phyloP scores from a whole-genome alignment of 2,113 vertebrate genomes.

The Peromyscus californicus region DNA sequence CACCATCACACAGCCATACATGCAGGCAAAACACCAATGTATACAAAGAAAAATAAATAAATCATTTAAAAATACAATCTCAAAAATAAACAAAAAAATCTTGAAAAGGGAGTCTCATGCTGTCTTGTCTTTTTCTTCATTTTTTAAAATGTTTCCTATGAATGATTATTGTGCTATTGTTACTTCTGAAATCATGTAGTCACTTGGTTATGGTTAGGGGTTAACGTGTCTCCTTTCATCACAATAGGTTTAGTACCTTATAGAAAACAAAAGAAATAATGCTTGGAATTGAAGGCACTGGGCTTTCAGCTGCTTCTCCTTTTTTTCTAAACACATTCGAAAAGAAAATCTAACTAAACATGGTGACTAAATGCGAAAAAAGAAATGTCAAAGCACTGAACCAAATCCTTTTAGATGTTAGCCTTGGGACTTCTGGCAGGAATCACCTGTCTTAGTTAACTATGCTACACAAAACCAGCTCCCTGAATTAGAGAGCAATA shows the following conservation, averaged over 20 bases:
- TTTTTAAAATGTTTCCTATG: not conserved
- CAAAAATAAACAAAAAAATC: not conserved
- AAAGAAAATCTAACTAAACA: not conserved
- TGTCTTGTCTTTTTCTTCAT: not conserved
- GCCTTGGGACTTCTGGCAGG: conserved; percentile 2
- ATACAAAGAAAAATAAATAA: not conserved
- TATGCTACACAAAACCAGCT: not conserved
- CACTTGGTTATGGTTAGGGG: not conserved
- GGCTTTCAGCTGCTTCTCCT: not conserved
- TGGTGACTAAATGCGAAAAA: not conserved
- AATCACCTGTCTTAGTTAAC: not conserved
- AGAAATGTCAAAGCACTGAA: not conserved
- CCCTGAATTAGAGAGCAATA: not conserved
- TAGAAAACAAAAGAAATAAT: not conserved
- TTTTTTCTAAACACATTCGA: not conserved
- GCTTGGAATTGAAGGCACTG: not conserved
- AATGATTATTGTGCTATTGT: not conserved
- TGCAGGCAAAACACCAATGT: not conserved
- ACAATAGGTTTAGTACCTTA: not conserved
- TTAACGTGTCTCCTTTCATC: not conserved
- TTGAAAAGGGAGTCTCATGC: not conserved
- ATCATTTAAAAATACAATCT: not conserved
- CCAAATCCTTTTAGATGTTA: not conserved
- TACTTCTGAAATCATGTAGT: not conserved
- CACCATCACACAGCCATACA: not conserved